Percentiles rank a stretch among this genome's conserved stretches.
Evolutionary conservation across 2,888 invertebrate species (phyloP).

Genomic region (Rhogogaster chlorosoma): DNA sequence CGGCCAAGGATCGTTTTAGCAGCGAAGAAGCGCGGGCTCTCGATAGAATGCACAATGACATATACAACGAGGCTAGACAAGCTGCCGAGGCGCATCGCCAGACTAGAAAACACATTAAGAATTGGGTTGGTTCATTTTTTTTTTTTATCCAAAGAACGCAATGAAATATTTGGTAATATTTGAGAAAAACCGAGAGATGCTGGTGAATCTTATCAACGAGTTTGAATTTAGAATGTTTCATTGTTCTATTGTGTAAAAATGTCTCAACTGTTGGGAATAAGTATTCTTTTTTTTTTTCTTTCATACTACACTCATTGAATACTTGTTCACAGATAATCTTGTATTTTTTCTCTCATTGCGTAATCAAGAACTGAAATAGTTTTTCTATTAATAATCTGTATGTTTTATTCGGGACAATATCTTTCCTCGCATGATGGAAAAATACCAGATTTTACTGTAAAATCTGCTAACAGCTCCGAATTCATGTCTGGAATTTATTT

Average conservation of each 20-base stretch:
- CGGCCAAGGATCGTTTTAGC: slow-evolving; percentile 91
- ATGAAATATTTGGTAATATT: background rate
- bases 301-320: no score
- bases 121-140: slow-evolving; percentile 81
- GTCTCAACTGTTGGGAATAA: background rate
- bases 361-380: no score
- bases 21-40: slow-evolving; percentile 94
- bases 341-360: background rate
- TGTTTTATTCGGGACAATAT: no score
- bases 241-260: background rate
- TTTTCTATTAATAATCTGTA: no score
- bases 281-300: no score
- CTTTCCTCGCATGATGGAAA: no score
- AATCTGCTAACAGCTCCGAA: no score
- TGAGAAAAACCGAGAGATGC: background rate
- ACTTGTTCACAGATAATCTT: background rate
- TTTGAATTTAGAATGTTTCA: background rate
- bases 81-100: slow-evolving; percentile 98
- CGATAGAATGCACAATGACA: slow-evolving; percentile 94
- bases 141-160: background rate
- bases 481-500: no score
- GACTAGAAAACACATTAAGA: slow-evolving; percentile 94
- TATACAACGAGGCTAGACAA: slow-evolving; percentile 95
- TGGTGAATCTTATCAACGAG: background rate
- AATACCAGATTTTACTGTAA: no score